Evolutionary conservation across 2,888 invertebrate genomes (phyloP).

Genomic region (Argynnis bischoffii): DNA sequence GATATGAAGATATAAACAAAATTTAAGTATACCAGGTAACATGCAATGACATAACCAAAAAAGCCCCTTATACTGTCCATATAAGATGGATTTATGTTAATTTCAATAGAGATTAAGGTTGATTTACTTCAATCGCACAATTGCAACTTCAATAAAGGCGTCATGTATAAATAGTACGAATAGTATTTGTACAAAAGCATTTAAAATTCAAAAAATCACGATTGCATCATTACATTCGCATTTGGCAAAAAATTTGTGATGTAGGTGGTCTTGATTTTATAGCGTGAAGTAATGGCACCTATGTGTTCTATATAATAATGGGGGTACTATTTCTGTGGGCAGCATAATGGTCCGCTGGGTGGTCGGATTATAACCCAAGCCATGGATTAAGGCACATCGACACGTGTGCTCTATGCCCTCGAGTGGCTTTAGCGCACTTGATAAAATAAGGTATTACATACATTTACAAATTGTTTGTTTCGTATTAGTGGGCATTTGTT

Average conservation of each 20-base stretch:
- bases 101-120: constrained; percentile 16
- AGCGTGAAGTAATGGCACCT: constrained; percentile 73
- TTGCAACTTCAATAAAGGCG: constrained; percentile 14
- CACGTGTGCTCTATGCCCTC: constrained; percentile 72
- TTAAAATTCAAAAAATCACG: constrained; percentile 74
- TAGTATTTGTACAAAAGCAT: constrained; percentile 11
- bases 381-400: constrained; percentile 75
- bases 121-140: constrained; percentile 20
- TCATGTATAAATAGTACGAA: constrained; percentile 1
- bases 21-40: too few species aligned
- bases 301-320: constrained; percentile 74
- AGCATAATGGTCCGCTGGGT: constrained; percentile 71
- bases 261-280: constrained; percentile 77
- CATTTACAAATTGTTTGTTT: constrained; percentile 7
- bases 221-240: constrained; percentile 74
- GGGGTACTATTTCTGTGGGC: constrained; percentile 71
- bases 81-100: not conserved
- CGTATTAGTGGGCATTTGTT: not conserved
- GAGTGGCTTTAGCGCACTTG: constrained; percentile 63
- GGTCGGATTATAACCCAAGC: constrained; percentile 77
- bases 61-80: not conserved
- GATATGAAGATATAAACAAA: too few species aligned
- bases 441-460: constrained; percentile 9
- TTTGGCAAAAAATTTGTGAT: constrained; percentile 58
- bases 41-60: not conserved